Conservation (phyloP, 2,797 vertebrate species). For the Mormyrops boulengeri region DNA sequence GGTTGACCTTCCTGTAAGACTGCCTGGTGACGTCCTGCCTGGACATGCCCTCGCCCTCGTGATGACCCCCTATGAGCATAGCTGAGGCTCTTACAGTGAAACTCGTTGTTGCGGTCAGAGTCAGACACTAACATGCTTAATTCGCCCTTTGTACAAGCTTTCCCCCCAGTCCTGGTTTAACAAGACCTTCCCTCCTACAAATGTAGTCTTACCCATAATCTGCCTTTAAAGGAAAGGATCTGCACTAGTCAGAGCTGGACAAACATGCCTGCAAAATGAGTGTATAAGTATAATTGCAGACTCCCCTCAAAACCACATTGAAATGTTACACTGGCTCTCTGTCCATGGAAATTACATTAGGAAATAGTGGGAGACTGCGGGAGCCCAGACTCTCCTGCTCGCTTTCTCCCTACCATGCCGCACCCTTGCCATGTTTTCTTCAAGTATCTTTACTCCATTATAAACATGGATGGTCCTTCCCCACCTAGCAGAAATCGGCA, state of each 20-base stretch:
- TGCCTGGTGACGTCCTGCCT: neutral
- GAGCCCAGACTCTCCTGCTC: neutral
- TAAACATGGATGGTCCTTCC: neutral
- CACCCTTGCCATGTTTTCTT: neutral
- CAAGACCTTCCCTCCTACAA: neutral
- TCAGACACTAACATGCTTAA: neutral
- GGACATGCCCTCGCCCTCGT: neutral
- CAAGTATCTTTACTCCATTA: neutral
- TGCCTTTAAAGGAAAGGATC: too few species aligned
- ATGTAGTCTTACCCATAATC: neutral
- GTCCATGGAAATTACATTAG: neutral
- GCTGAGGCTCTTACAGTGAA: neutral
- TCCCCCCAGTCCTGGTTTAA: neutral
- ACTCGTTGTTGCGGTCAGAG: neutral
- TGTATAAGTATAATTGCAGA: neutral
- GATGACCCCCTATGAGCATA: neutral
- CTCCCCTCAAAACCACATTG: neutral
- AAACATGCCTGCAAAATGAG: conserved; percentile 2
- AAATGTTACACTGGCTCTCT: neutral
- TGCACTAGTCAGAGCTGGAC: too few species aligned
- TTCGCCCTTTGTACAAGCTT: neutral
- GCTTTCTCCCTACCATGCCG: neutral
- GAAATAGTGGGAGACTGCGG: neutral
- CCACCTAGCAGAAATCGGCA: neutral
- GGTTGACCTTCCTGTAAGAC: neutral